Base-by-base conservation (phyloP, 2,113 vertebrate genomes). In the Melanotaenia duboulayi region DNA sequence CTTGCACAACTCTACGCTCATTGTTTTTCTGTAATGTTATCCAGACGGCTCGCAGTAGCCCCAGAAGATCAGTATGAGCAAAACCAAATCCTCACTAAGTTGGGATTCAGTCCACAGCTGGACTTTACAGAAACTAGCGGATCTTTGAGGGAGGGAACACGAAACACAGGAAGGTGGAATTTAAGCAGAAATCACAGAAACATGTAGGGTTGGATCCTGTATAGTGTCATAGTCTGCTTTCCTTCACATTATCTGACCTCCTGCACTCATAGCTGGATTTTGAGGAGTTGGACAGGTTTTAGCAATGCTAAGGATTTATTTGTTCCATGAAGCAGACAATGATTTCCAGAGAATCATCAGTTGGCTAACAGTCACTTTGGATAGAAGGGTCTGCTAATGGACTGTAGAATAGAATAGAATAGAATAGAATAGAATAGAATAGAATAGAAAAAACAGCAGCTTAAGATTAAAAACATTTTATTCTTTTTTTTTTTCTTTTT, bases 81-180 rank as follows among this genome's bases (percentile, higher is more conserved):
- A 74, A 87, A 76, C 76, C 65, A 65, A 72, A 78, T 83, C 71
- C 78, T 76, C 74, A 39, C 58, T 61, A 71, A 71, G 65, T n/a
- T 83, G 85, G 89, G 85, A 86, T 74, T 54, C 56, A 67, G 63
- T 78, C 77, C 51, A 54, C 86, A 91, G 86, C 84, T 89, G 88
- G 78, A 74, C 67, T 71, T 20, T 39, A 14, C 61, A 46, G 57
- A 70, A 65, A 67, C 56, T 28, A 51, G 69, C 68, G 52, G 56
- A 67, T 83, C 68, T 78, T 71, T 63, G 28, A 67, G 50, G 63
- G 32, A 39, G 64, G 49, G 40, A 80, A 42, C 67, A 54, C 37
- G 50, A 57, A 71, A 72, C 40, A 51, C 46, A 50, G 49, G 24
- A 63, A 44, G 65, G 62, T 48, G 74, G 20, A 73, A 48, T 24